Conservation (phyloP, 2,888 invertebrate species). For the Odontocerum albicorne region DNA sequence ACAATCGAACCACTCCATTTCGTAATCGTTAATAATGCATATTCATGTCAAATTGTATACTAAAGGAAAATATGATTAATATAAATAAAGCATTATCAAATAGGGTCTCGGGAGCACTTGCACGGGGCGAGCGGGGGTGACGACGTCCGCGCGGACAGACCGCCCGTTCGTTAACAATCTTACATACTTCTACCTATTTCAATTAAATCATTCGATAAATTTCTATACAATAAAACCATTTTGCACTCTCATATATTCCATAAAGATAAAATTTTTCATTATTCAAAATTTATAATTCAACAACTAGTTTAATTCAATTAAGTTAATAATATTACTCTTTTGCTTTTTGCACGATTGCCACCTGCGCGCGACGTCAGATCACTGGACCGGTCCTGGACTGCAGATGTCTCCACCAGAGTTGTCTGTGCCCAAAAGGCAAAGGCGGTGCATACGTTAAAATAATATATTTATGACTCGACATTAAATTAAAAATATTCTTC, state of each 20-base stretch:
- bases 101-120: conserved; percentile 3
- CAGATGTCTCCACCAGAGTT: too few relatives aligned
- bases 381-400: too few relatives aligned
- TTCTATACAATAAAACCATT: conserved; percentile 37
- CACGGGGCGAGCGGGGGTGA: conserved; percentile 8
- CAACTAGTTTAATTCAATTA: conserved; percentile 35
- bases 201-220: conserved; percentile 37
- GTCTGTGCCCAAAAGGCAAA: conserved; percentile 25
- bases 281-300: conserved; percentile 36
- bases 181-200: conserved; percentile 38
- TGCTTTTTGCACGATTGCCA: conserved; percentile 28
- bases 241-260: conserved; percentile 35
- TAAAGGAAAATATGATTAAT: conserved; percentile 22
- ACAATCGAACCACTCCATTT: conserved; percentile 17
- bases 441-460: conserved; percentile 31
- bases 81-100: conserved; percentile 29
- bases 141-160: conserved; percentile 1
- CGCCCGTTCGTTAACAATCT: conserved; percentile 33
- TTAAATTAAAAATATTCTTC: conserved; percentile 31
- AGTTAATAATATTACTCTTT: conserved; percentile 33
- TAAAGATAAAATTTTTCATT: conserved; percentile 35
- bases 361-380: too few relatives aligned
- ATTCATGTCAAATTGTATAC: conserved; percentile 22
- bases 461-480: conserved; percentile 24
- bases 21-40: conserved; percentile 19